Conservation (phyloP, 2,888 invertebrate genomes). For the Aleiodes alternator region DNA sequence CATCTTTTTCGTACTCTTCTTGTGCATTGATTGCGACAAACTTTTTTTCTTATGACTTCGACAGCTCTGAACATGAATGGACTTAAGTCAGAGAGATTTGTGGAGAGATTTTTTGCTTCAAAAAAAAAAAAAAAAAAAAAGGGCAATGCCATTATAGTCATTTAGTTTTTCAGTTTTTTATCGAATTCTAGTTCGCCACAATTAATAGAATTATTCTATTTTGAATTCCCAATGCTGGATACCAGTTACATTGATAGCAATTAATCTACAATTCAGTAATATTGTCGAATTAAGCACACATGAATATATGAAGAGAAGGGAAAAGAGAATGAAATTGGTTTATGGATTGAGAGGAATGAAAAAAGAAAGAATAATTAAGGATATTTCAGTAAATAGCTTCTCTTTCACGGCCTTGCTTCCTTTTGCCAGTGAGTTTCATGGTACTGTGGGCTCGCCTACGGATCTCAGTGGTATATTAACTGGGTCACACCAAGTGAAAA, state of each 20-base stretch:
- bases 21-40: too few species aligned
- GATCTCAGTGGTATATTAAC: constrained; percentile 51
- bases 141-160: background rate
- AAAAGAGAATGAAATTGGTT: constrained; percentile 1
- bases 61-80: too few species aligned
- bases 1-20: too few species aligned
- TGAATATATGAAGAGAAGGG: too few species aligned
- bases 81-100: background rate
- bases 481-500: constrained; percentile 75
- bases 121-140: constrained; percentile 3
- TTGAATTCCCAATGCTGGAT: background rate
- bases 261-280: background rate
- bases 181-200: constrained; percentile 33
- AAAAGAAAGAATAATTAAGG: background rate
- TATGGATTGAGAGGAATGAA: background rate
- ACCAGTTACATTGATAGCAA: too few species aligned
- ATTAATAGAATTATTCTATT: constrained; percentile 35
- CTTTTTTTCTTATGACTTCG: too few species aligned
- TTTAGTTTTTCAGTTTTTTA: background rate
- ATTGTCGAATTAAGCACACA: background rate
- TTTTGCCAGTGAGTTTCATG: constrained; percentile 32
- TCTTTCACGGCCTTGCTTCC: constrained; percentile 36
- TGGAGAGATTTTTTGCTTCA: background rate
- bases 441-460: constrained; percentile 32
- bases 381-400: constrained; percentile 28